Conservation (phyloP, 2,113 vertebrate species). For the Dicerorhinus sumatrensis region DNA sequence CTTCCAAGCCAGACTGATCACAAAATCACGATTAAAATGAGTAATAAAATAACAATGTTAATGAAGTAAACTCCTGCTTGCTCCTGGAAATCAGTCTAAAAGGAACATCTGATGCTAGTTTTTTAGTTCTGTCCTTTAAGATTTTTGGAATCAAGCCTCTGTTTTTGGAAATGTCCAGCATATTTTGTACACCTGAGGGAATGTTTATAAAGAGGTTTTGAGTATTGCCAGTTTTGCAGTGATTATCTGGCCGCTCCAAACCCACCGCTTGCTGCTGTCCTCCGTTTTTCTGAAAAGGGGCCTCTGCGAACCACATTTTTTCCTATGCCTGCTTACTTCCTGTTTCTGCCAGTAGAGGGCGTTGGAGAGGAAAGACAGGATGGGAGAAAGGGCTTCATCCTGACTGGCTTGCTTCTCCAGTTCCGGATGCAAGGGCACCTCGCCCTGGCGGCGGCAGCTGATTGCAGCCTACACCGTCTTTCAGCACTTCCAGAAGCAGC, state of each 20-base stretch:
- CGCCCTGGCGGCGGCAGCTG: rapidly evolving
- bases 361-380: not conserved
- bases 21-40: conserved; percentile 9
- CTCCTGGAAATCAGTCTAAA: not conserved
- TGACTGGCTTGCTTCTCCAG: not conserved
- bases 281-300: not conserved
- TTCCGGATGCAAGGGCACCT: rapidly evolving
- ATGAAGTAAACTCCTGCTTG: not conserved
- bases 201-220: not conserved
- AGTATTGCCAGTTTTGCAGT: not conserved
- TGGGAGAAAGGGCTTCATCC: not conserved
- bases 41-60: not conserved
- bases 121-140: not conserved
- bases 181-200: not conserved
- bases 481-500: not conserved
- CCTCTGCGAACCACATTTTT: not conserved
- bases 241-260: not conserved
- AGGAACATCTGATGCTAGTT: not conserved
- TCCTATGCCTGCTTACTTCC: not conserved
- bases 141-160: not conserved
- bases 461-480: not conserved
- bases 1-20: not conserved
- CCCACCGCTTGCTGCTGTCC: not conserved
- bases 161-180: not conserved
- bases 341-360: not conserved